phyloP scores from a whole-genome alignment of 2,113 vertebrate genomes.

The Lynx canadensis region DNA sequence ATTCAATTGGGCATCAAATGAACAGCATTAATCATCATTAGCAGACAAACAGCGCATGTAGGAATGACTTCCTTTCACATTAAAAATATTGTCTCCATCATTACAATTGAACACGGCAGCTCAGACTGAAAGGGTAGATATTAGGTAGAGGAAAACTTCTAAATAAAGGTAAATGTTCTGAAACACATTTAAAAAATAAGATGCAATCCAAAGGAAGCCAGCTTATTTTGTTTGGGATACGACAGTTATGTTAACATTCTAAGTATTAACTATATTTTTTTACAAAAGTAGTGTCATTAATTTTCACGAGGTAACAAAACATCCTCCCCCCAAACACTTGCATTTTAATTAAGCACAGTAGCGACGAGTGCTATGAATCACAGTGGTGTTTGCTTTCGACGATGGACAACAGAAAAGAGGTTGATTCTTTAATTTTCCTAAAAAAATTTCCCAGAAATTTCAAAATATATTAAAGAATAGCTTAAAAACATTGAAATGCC shows the following conservation, averaged over 20 bases:
- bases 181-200: background rate
- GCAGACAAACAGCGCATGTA: constrained; percentile 61
- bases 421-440: constrained; percentile 78
- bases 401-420: constrained; percentile 70
- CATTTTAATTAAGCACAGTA: constrained; percentile 77
- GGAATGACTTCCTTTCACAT: constrained; percentile 55
- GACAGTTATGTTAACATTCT: constrained; percentile 56
- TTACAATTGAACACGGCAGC: constrained; percentile 32
- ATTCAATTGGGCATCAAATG: constrained; percentile 45
- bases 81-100: constrained; percentile 68
- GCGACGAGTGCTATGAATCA: constrained; percentile 72
- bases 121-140: background rate
- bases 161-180: background rate
- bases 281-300: constrained; percentile 43
- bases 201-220: constrained; percentile 32
- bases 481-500: constrained; percentile 58
- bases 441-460: constrained; percentile 56
- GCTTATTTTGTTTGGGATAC: constrained; percentile 47
- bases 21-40: constrained; percentile 73
- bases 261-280: constrained; percentile 66
- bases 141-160: background rate
- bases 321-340: constrained; percentile 9
- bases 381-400: constrained; percentile 77
- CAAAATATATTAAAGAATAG: constrained; percentile 71
- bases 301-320: constrained; percentile 41